Base-by-base conservation (phyloP, 2,113 vertebrate genomes). In the Hystrix brachyura region DNA sequence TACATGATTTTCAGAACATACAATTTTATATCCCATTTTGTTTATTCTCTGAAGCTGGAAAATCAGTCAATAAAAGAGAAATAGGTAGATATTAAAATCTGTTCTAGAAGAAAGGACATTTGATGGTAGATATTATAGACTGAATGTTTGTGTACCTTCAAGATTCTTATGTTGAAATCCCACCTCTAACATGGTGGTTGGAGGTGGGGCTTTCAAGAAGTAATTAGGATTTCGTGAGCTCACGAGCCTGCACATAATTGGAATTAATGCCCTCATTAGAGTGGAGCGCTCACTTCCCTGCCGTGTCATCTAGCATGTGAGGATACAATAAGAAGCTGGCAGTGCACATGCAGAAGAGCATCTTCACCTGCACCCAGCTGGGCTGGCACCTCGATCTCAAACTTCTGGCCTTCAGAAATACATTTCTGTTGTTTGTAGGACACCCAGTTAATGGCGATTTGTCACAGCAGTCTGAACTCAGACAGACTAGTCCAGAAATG, bases 21-120 rank as follows among this genome's bases (percentile, higher is more conserved):
- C 32, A 78, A 43, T 90, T 78, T 91, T 67, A 72, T 92, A 81
- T 34, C 25, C 14, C 89, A 59, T 14, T 80, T 5, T 67, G 43
- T 83, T 83, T 96, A 51, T 83, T 84, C 34, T 94, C 34, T 90
- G 12, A 25, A 80, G 32, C 57, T 91, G 6, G 57, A 89, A 83
- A 84, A 83, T 15, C 84, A 69, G 95, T 43, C 48, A n/a, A 55
- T 38, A 94, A 94, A 10, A 80, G n/a, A 94, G 53, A 93, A 97
- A 60, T 62, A 84, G 57, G 6, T 46, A 76, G 27, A 3, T n/a
- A 69, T 81, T 87, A 76, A 94, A 91, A 87, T 67, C 5, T n/a
- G 32, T 88, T 96, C 65, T 74, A 85, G 38, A 76, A 46, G 72
- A 96, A 91, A 95, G 14, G 4, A 76, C 34, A 87, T 38, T 93